Evolutionary conservation across 2,113 vertebrate species (phyloP).

Genomic region (Calidris pygmaea): DNA sequence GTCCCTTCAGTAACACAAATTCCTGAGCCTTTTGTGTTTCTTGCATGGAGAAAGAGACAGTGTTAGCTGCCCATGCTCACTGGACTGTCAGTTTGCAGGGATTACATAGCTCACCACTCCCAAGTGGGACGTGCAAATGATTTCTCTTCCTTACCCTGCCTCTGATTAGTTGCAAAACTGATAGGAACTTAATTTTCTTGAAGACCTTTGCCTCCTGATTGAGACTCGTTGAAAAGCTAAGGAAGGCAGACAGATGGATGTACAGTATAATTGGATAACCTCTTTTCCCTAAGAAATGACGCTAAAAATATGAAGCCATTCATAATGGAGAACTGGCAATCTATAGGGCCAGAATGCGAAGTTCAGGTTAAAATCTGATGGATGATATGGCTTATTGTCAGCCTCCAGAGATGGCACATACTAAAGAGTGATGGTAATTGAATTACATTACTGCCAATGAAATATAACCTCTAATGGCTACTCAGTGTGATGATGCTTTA

Average conservation of each 20-base stretch:
- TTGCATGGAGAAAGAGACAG: neutral
- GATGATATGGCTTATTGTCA: constrained; percentile 40
- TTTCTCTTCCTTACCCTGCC: constrained; percentile 4
- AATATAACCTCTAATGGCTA: constrained; percentile 69
- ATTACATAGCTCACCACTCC: neutral
- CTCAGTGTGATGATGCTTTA: constrained; percentile 67
- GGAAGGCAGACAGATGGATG: constrained; percentile 11
- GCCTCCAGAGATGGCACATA: constrained; percentile 20
- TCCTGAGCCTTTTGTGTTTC: neutral
- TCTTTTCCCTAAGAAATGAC: constrained; percentile 16
- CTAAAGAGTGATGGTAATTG: constrained; percentile 68
- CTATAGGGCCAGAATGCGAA: constrained; percentile 38
- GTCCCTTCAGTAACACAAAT: neutral
- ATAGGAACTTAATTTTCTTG: constrained; percentile 55
- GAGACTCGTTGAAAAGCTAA: constrained; percentile 5
- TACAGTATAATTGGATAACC: constrained; percentile 28
- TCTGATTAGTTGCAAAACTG: constrained; percentile 36
- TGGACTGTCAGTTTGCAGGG: neutral
- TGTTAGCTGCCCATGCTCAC: neutral
- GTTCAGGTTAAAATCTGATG: constrained; percentile 64
- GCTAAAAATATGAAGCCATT: constrained; percentile 35
- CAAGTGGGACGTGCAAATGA: neutral
- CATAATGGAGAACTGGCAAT: constrained; percentile 5
- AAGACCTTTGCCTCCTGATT: constrained; percentile 45
- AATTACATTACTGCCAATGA: constrained; percentile 66